Percentiles rank a stretch among this genome's conserved stretches.
These are phyloP conservation scores for Cosmorhoe ocellata DNA, from an alignment of 2,888 invertebrate species.

Conservation along the genomic window DNA sequence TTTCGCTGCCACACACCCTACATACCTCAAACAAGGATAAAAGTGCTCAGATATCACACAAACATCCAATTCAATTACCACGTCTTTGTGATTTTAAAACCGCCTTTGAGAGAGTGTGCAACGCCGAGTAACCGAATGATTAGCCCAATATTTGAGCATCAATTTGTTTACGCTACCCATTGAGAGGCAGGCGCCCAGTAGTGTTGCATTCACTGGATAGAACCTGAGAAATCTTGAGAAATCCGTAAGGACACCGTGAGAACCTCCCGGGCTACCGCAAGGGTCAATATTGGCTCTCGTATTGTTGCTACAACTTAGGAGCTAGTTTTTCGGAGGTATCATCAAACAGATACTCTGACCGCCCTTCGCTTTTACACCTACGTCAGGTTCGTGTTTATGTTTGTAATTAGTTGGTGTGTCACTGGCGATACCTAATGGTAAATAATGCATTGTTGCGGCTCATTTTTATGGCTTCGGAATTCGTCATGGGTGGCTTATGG, in stretches of 20 bases:
- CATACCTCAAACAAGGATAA: slow-evolving; percentile 60
- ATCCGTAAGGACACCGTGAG: slow-evolving; percentile 75
- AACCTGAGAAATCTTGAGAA: slow-evolving; percentile 61
- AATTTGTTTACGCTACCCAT: slow-evolving; percentile 70
- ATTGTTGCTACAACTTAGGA: slow-evolving; percentile 61
- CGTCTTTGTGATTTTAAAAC: slow-evolving; percentile 75
- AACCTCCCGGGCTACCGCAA: slow-evolving; percentile 60
- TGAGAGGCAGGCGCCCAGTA: slow-evolving; percentile 63
- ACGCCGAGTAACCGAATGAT: slow-evolving; percentile 64
- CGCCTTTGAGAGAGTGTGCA: slow-evolving; percentile 59
- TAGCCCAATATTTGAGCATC: slow-evolving; percentile 71
- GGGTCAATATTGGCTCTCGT: slow-evolving; percentile 70
- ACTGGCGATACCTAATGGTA: slow-evolving; percentile 79
- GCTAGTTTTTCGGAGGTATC: slow-evolving; percentile 55
- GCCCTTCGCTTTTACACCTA: slow-evolving; percentile 76
- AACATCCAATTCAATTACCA: slow-evolving; percentile 76
- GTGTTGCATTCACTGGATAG: slow-evolving; percentile 60
- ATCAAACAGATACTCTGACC: slow-evolving; percentile 60
- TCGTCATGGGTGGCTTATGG: slow-evolving; percentile 75
- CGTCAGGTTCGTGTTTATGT: slow-evolving; percentile 67
- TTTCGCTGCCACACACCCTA: slow-evolving; percentile 39
- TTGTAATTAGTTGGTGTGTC: slow-evolving; percentile 77
- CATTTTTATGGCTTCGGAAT: slow-evolving; percentile 73
- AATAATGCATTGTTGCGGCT: slow-evolving; percentile 80
- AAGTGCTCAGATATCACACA: slow-evolving; percentile 65